Evolutionary conservation across 2,888 invertebrate genomes (phyloP), one percentile per base, ranked within the genome.

Genomic region (Meandrusa payeni): DNA sequence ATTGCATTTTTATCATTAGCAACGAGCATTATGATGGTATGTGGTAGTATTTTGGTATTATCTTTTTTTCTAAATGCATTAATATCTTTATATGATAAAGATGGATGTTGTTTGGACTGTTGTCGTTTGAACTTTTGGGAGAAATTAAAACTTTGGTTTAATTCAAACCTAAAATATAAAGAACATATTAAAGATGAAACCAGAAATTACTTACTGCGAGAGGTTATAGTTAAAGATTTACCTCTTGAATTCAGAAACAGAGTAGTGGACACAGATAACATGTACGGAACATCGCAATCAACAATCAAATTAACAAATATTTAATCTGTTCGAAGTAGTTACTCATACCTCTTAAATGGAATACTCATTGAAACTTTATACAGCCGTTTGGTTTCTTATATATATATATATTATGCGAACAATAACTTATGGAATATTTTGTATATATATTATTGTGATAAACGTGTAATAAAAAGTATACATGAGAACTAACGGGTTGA

Each of bases 181-280:
- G 23, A 28, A 9, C 55, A 56, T 2, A 24, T 64, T 1, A 61
- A 68, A 15, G 59, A 50, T 37, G 60, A 72, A 1, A 52, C 75
- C 1, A 68, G 61, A 4, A 67, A 76, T 47, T 53, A 57, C 6
- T 55, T 82, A 24, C 46, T 83, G n/a, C 71, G 59, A 11, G 76
- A 82, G 31, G 74, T 83, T 0, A 68, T 81, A 12, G 59, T 69
- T 0, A 69, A 65, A 27, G 71, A 78, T 38, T 53, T 82, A 38
- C 82, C 83, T 1, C 32, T 80, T 10, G 76, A 79, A 34, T 40
- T 80, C 27, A 63, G 75, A 23, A 61, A 64, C 1, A 79, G 72
- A 46, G 51, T 64, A 1, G 63, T 74, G 2, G 64, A 74, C 15
- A 55, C 79, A 10, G 20, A 31, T 6, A 26, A 37, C 20, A 26